Evolutionary conservation across 2,888 invertebrate genomes (phyloP), one percentile per base, ranked within the genome.

Genomic region (Strigamia crassipes): DNA sequence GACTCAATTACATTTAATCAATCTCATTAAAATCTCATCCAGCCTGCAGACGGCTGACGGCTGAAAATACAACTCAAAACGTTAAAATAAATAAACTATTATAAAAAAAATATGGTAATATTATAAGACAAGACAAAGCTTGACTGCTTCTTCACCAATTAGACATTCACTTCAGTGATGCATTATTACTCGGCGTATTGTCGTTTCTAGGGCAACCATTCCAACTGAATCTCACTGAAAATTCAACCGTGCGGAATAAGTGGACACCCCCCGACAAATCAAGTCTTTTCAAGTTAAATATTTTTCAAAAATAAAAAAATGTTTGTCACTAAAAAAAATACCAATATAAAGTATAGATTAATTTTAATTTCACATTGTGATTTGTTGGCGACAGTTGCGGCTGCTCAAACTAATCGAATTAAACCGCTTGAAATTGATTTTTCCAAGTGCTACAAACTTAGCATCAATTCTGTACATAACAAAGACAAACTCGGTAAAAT

Each of bases 1-100:
- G 73, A 73, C 73, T 73, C 73, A 73, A 73, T 73, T 73, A 73
- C 73, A 73, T 27, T 73, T 73, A 73, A 73, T 73, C 73, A 73
- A 73, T 73, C 73, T 73, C 73, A 73, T 73, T 73, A 73, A 73
- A 73, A 73, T 73, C 73, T 73, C 73, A 27, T 73, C 73, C 73
- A 18, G 12, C 13, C 61, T 21, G 12, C 61, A 66, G 10, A n/a
- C n/a, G n/a, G n/a, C n/a, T n/a, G n/a, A 66, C 12, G 21, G 13
- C 61, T 66, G 8, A 21, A 21, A 66, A 66, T 23, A 23, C 18
- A 15, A 23, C 21, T 66, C 51, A 51, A 18, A 51, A n/a, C n/a
- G 6, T 18, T 51, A 15, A 51, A 18, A 51, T 10, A 51, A 51
- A 51, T 15, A 10, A 18, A 51, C 38, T 38, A 51, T 6, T 51